phyloP scores from a whole-genome alignment of 2,888 invertebrate species.

The Buathra laborator region DNA sequence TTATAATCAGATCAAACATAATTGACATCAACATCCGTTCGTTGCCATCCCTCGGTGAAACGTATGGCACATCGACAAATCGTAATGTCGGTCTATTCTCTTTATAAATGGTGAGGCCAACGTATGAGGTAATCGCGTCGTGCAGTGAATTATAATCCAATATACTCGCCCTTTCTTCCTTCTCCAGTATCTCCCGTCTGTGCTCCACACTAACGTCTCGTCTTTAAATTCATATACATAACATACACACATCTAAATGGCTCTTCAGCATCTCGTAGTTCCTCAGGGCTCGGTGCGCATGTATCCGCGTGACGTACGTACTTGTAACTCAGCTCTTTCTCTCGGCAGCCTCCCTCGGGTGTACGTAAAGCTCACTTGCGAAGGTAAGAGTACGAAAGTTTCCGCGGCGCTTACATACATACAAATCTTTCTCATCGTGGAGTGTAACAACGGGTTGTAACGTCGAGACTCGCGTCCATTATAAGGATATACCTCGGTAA shows the following conservation, averaged over 20 bases:
- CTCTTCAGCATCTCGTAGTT: constrained; percentile 1
- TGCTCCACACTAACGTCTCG: constrained; percentile 3
- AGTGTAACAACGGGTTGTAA: constrained; percentile 42
- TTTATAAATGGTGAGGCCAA: constrained; percentile 78
- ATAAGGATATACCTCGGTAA: background rate
- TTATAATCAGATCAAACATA: background rate
- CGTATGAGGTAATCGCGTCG: constrained; percentile 77
- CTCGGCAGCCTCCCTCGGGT: constrained; percentile 1
- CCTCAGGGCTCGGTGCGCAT: constrained; percentile 9
- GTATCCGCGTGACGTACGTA: constrained; percentile 53
- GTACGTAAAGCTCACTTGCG: constrained; percentile 36
- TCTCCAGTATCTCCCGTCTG: background rate
- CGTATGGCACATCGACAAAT: constrained; percentile 53
- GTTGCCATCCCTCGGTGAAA: constrained; percentile 64
- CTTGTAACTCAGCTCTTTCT: constrained; percentile 42
- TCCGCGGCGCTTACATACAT: constrained; percentile 15
- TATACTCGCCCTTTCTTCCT: constrained; percentile 66
- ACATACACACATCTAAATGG: background rate
- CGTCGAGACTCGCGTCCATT: constrained; percentile 25
- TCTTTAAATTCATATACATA: background rate
- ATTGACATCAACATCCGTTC: constrained; percentile 61
- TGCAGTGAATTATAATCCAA: constrained; percentile 79
- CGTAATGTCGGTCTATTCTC: constrained; percentile 67
- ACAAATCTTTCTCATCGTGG: background rate
- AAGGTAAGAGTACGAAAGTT: constrained; percentile 40